Evolutionary conservation across 2,113 vertebrate species (phyloP).

Genomic region (Muntiacus reevesi): DNA sequence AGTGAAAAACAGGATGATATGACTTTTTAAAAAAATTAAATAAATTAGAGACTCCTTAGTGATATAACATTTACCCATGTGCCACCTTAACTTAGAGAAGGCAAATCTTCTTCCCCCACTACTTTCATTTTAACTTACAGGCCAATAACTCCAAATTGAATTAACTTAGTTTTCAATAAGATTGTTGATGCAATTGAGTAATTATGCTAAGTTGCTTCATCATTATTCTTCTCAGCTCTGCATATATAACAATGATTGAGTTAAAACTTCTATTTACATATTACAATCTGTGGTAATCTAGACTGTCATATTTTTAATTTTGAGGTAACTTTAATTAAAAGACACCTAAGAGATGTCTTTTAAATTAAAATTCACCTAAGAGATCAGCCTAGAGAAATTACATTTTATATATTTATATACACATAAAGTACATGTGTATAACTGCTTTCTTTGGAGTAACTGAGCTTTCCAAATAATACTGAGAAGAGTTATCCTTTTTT

Average conservation of each 20-base stretch:
- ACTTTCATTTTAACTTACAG: conserved; percentile 32
- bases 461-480: neutral
- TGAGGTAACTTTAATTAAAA: neutral
- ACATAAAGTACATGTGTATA: neutral
- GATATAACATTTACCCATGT: neutral
- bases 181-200: conserved; percentile 33
- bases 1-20: neutral
- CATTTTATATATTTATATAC: neutral
- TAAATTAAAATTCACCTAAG: neutral
- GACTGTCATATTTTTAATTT: conserved; percentile 8
- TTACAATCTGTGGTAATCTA: neutral
- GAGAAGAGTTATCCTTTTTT: neutral
- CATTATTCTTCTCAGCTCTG: conserved; percentile 30
- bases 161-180: conserved; percentile 58
- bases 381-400: neutral
- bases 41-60: conserved; percentile 13
- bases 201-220: conserved; percentile 51
- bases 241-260: conserved; percentile 27
- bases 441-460: neutral
- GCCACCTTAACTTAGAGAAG: neutral
- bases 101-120: neutral
- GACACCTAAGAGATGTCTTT: neutral
- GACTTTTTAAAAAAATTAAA: conserved; percentile 10
- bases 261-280: conserved; percentile 49
- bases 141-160: conserved; percentile 48